These are phyloP conservation scores for Machimus rusticus DNA, from an alignment of 2,888 invertebrate species.

Conservation along the genomic window DNA sequence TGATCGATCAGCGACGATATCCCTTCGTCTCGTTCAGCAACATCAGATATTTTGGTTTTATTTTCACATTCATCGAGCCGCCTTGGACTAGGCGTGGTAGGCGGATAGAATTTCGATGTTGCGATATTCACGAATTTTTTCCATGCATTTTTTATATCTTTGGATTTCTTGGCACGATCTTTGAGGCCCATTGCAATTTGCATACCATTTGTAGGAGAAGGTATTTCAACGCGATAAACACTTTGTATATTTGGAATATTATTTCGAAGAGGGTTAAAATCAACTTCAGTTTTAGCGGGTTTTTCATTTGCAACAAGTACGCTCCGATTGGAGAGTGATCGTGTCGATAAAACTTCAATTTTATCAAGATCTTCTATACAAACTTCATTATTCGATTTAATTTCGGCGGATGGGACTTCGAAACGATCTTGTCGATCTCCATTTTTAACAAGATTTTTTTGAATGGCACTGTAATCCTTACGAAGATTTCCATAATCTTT, in stretches of 20 bases:
- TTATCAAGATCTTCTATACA: constrained; percentile 55
- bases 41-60: constrained; percentile 40
- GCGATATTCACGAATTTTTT: constrained; percentile 62
- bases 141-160: constrained; percentile 63
- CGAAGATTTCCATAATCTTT: neutral
- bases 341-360: constrained; percentile 59
- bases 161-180: constrained; percentile 62
- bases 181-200: constrained; percentile 62
- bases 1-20: constrained; percentile 58
- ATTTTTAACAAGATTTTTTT: neutral
- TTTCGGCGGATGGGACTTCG: neutral
- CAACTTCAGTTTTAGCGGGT: neutral
- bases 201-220: constrained; percentile 61
- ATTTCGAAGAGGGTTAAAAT: neutral
- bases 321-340: constrained; percentile 57
- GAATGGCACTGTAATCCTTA: constrained; percentile 43
- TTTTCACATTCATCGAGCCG: constrained; percentile 40
- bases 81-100: neutral
- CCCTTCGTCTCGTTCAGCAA: constrained; percentile 55
- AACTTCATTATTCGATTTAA: neutral
- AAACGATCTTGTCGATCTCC: neutral
- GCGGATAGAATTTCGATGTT: constrained; percentile 58
- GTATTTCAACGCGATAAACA: constrained; percentile 61
- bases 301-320: constrained; percentile 50
- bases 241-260: constrained; percentile 56